Conservation (phyloP, 2,888 invertebrate species). For the Geophilus truncorum region DNA sequence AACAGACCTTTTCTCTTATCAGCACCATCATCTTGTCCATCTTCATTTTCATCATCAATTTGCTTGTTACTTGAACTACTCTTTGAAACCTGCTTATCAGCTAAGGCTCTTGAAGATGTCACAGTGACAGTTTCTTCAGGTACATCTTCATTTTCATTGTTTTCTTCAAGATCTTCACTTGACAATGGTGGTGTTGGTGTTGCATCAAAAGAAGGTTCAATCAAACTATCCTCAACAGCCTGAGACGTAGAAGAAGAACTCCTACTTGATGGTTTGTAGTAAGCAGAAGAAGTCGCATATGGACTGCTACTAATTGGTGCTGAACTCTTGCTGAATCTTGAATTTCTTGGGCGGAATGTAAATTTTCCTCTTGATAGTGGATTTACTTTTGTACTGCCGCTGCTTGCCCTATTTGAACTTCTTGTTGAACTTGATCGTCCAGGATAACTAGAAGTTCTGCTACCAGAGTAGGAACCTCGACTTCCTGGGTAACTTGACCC, state of each 20-base stretch:
- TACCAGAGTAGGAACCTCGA: neutral
- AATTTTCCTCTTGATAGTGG: conserved; percentile 2
- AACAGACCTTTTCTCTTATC: conserved; percentile 29
- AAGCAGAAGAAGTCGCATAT: neutral
- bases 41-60: conserved; percentile 21
- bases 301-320: neutral
- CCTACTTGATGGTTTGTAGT: neutral
- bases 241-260: neutral
- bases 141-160: neutral
- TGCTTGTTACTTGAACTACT: neutral
- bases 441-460: neutral
- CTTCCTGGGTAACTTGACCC: conserved; percentile 22
- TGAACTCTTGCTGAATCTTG: conserved; percentile 12
- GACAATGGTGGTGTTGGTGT: conserved; percentile 30
- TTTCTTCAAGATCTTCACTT: conserved; percentile 20
- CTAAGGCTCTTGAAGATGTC: neutral
- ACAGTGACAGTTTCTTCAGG: neutral
- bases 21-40: neutral
- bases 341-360: conserved; percentile 23
- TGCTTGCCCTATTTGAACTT: neutral
- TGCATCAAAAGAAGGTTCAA: conserved; percentile 23
- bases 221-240: neutral
- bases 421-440: neutral
- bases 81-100: neutral
- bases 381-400: neutral